Conservation (phyloP, 2,888 invertebrate species). For the Acronicta alni region DNA sequence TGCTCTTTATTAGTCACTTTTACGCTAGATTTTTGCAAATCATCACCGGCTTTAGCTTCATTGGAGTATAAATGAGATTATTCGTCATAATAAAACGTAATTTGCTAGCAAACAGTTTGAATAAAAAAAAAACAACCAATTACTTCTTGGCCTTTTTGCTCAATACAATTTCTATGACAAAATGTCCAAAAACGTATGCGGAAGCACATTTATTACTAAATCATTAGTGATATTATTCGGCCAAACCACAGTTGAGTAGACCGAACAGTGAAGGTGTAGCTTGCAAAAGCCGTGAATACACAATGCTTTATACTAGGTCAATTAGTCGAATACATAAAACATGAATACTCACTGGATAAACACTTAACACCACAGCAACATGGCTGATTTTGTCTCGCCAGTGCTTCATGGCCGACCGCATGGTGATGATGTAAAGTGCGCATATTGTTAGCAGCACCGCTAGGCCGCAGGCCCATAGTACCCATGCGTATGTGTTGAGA, state of each 20-base stretch:
- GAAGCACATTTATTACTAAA: background rate
- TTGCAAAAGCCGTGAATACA: background rate
- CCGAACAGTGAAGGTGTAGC: background rate
- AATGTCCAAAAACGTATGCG: background rate
- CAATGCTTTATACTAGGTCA: background rate
- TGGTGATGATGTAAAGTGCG: slow-evolving; percentile 86
- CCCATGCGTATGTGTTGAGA: slow-evolving; percentile 88
- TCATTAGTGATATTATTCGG: background rate
- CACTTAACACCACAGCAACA: slow-evolving; percentile 89
- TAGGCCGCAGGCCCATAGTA: slow-evolving; percentile 86
- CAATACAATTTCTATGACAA: background rate
- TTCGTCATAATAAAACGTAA: slow-evolving; percentile 28
- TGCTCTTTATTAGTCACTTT: background rate
- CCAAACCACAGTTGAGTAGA: background rate
- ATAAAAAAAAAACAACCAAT: background rate
- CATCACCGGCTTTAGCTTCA: slow-evolving; percentile 4
- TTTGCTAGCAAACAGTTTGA: slow-evolving; percentile 2
- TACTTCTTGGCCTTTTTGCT: slow-evolving; percentile 13
- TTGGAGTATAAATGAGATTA: slow-evolving; percentile 7
- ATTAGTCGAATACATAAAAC: background rate
- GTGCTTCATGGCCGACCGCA: slow-evolving; percentile 87
- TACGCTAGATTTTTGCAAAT: slow-evolving; percentile 6
- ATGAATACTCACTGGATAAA: slow-evolving; percentile 90
- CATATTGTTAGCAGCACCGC: slow-evolving; percentile 84
- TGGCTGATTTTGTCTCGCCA: slow-evolving; percentile 86